These are phyloP conservation scores for Amphiprion clarkii DNA, from an alignment of 2,797 vertebrate genomes.

Conservation along the genomic window DNA sequence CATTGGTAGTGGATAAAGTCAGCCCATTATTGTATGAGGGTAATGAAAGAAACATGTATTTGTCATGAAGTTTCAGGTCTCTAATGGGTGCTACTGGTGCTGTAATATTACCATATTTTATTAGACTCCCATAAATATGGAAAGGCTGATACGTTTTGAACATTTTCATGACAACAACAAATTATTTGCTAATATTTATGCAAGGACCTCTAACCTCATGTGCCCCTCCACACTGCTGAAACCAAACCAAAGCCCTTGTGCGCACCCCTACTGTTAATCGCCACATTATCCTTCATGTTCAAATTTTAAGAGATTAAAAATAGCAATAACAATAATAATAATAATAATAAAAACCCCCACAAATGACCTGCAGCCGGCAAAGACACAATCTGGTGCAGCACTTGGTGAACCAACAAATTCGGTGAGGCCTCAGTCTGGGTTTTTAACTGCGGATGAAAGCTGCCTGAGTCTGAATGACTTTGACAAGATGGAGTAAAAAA, in stretches of 20 bases:
- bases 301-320: conserved; percentile 73
- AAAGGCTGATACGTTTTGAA: not conserved
- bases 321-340: conserved; percentile 51
- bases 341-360: conserved; percentile 39
- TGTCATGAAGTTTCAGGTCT: not conserved
- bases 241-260: conserved; percentile 9
- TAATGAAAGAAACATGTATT: not conserved
- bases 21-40: not conserved
- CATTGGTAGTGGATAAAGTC: not conserved
- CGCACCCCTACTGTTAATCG: conserved; percentile 46
- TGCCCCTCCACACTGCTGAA: not conserved
- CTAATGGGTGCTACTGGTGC: not conserved
- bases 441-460: conserved; percentile 65
- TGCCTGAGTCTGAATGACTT: conserved; percentile 64
- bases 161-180: too few relatives aligned
- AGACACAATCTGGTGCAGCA: conserved; percentile 29
- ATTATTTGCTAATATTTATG: too few relatives aligned
- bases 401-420: conserved; percentile 64
- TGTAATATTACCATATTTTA: not conserved
- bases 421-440: conserved; percentile 50
- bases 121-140: not conserved
- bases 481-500: conserved; percentile 69
- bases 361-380: conserved; percentile 51
- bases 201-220: not conserved
- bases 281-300: conserved; percentile 63